Percentiles rank a stretch among this genome's conserved stretches.
Conservation (phyloP, 2,888 invertebrate genomes). For the Alitta virens region DNA sequence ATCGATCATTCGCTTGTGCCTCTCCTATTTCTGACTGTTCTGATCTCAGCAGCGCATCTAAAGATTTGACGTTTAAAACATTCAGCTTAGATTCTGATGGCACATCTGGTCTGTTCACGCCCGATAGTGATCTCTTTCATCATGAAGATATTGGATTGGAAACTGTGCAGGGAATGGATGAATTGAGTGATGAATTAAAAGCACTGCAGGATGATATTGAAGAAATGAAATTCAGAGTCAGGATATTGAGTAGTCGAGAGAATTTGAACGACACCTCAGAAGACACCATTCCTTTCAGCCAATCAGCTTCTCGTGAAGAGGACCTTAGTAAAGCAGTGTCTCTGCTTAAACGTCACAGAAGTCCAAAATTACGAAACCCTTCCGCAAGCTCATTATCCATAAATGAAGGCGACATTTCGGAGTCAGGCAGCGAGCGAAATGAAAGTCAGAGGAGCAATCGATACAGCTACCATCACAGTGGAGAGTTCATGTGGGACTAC, state of each 20-base stretch:
- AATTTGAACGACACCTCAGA: neutral
- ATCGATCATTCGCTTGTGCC: too few species aligned
- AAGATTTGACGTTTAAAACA: conserved; percentile 9
- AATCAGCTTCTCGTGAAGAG: too few species aligned
- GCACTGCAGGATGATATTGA: conserved; percentile 15
- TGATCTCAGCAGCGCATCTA: neutral
- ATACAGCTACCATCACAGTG: conserved; percentile 14
- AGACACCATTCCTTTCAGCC: too few species aligned
- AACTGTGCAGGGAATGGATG: conserved; percentile 18
- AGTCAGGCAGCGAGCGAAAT: too few species aligned
- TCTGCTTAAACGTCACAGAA: too few species aligned
- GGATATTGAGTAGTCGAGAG: neutral
- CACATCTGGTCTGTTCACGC: conserved; percentile 10
- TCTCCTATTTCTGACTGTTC: too few species aligned
- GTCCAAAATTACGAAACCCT: too few species aligned
- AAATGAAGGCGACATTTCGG: too few species aligned
- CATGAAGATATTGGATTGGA: conserved; percentile 1
- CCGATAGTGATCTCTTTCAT: conserved; percentile 15
- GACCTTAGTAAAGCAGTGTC: too few species aligned
- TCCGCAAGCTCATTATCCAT: too few species aligned
- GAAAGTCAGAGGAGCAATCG: neutral
- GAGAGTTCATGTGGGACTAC: conserved; percentile 26
- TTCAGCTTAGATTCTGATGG: conserved; percentile 4
- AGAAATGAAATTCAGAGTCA: conserved; percentile 14
- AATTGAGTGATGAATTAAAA: conserved; percentile 15